Evolutionary conservation across 2,113 vertebrate species (phyloP), one percentile per base, ranked within the genome.

Genomic region (Raja brachyura): DNA sequence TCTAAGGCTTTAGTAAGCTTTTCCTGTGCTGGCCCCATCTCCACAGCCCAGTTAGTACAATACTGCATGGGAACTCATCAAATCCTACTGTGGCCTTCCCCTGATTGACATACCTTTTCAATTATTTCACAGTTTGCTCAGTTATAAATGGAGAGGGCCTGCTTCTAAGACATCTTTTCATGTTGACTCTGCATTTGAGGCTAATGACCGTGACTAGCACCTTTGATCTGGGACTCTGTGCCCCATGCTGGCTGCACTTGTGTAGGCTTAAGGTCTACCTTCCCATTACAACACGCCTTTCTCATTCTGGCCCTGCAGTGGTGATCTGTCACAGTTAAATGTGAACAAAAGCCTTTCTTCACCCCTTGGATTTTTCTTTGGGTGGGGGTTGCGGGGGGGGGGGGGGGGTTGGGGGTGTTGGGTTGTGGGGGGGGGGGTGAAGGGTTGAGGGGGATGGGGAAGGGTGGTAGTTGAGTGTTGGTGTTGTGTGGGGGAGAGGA

Each of bases 31-130:
- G 59, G 83, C 83, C 83, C 83, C 83, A 86, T 86, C 83, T 63
- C 83, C 83, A 88, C 83, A 88, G 56, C 59, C 83, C 83, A 66
- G 83, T 31, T 88, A 88, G 83, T 88, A 88, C 93, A 94, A 63
- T 94, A 93, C 79, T 93, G 68, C 70, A 73, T 93, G 93, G 68
- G 93, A 59, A 86, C 93, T 93, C 81, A 88, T 93, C 85, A 93
- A 93, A 83, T 95, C 96, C 96, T 93, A 95, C 96, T 95, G 95
- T 94, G 96, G 94, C 93, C 95, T 95, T 94, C 94, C 94, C 95
- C 95, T 97, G 96, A 97, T 97, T 97, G 96, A 97, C 96, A 95
- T 96, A 97, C 96, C 96, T 97, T 97, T 97, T 97, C 96, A 97
- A 96, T 96, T 96, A 97, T 97, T 97, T 97, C 96, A 97, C 96